Evolutionary conservation across 2,113 vertebrate genomes (phyloP), one percentile per base, ranked within the genome.

Genomic region (Onychostoma macrolepis): DNA sequence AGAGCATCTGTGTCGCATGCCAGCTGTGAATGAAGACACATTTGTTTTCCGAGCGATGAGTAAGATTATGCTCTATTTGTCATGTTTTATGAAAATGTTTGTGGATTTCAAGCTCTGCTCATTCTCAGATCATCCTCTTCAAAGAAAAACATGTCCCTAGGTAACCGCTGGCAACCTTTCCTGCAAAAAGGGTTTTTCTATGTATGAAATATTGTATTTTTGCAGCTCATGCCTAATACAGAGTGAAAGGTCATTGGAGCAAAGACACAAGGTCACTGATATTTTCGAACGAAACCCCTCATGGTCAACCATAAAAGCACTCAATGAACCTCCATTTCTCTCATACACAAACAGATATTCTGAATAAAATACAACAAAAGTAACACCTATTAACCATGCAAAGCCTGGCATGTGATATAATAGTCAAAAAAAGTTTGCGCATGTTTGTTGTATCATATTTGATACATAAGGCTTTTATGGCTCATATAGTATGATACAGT

Each of bases 281-380:
- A 89, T 94, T 91, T 93, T 84, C 87, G 12, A 41, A 72, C 58
- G 24, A 85, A 86, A 90, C 88, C 80, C 85, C 82, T 81, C 81
- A 3, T 33, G 74, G 87, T 87, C 86, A 75, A 86, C 80, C 53
- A 84, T 72, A 28, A 87, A 81, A 65, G 28, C 21, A 36, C 50
- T 63, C n/a, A 61, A 30, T 56, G 12, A 33, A 74, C 75, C 21
- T 48, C 26, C 0, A 6, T 19, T 36, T 81, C 21, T 82, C 53
- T 19, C 2, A 19, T 21, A 50, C 36, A 45, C 50, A 61, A 71
- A 86, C 11, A 58, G 48, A 65, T 26, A 61, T 63, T 65, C 43
- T 8, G 36, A 26, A 2, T 63, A 41, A 63, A 81, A 81, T 21
- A 81, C 24, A 17, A 30, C 26, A 26, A 12, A 0, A 75, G 38